Conservation (phyloP, 2,113 vertebrate genomes). For the Grantiella picta region DNA sequence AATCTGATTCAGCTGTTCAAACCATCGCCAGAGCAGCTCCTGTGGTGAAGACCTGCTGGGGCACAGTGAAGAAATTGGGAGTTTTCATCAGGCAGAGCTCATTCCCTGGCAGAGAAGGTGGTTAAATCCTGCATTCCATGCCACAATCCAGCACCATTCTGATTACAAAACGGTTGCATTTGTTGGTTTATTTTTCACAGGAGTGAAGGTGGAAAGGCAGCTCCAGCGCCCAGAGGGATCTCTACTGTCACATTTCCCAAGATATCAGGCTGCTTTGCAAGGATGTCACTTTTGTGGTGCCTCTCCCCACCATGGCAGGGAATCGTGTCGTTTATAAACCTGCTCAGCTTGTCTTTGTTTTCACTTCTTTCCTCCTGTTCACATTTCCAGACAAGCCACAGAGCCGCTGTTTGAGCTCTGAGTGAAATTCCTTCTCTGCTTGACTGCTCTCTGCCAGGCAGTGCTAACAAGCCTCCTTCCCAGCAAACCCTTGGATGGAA, state of each 20-base stretch:
- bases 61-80: accelerated
- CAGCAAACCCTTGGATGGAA: background rate
- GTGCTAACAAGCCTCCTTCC: conserved; percentile 27
- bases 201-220: background rate
- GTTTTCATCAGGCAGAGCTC: background rate
- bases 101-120: background rate
- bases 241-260: background rate
- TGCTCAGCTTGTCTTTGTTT: background rate
- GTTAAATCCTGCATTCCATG: background rate
- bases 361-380: background rate
- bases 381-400: background rate
- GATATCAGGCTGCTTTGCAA: background rate
- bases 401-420: background rate
- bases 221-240: background rate
- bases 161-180: background rate
- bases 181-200: background rate
- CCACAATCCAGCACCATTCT: background rate
- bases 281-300: background rate
- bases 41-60: background rate
- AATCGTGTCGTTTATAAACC: background rate
- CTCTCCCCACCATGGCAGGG: background rate
- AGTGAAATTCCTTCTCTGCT: background rate
- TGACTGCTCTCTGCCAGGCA: background rate
- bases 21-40: background rate
- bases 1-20: background rate